A percentile compares a stretch with the other conserved stretches of the same genome.
phyloP scores from a whole-genome alignment of 2,113 vertebrate genomes.

The Ammodytes marinus region DNA sequence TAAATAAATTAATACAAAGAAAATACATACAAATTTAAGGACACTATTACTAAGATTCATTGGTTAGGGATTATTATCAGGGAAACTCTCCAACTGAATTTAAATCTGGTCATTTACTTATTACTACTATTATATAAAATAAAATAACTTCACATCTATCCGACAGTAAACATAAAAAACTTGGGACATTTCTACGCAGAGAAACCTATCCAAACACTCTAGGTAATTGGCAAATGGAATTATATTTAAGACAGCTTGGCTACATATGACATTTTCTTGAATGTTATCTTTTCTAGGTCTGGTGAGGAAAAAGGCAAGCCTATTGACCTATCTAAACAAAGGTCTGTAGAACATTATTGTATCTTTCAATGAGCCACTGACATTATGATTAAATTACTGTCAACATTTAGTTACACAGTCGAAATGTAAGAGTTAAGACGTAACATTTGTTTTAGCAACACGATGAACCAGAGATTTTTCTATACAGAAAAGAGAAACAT shows the following conservation, averaged over 20 bases:
- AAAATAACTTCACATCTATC: slow-evolving; percentile 55
- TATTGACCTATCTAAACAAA: slow-evolving; percentile 16
- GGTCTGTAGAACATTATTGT: slow-evolving; percentile 5
- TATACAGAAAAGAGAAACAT: slow-evolving; percentile 10
- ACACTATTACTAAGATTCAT: slow-evolving; percentile 43
- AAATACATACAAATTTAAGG: slow-evolving; percentile 61
- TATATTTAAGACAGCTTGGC: slow-evolving; percentile 77
- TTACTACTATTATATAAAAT: not conserved
- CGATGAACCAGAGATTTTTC: slow-evolving; percentile 7
- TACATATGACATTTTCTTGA: slow-evolving; percentile 43
- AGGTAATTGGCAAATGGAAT: slow-evolving; percentile 80
- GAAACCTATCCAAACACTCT: slow-evolving; percentile 54
- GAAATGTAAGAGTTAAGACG: slow-evolving; percentile 15
- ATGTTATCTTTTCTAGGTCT: slow-evolving; percentile 4
- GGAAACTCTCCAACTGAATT: slow-evolving; percentile 4
- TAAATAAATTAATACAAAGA: slow-evolving; percentile 81
- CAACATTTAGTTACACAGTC: slow-evolving; percentile 31
- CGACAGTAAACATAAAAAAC: slow-evolving; percentile 53
- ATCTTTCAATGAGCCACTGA: not conserved
- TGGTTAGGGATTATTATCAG: slow-evolving; percentile 28
- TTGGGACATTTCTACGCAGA: slow-evolving; percentile 50
- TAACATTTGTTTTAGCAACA: slow-evolving; percentile 21
- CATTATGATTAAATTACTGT: not conserved
- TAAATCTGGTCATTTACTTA: slow-evolving; percentile 14
- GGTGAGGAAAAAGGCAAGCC: slow-evolving; percentile 22